phyloP scores from a whole-genome alignment of 2,797 vertebrate genomes.

The Vultur gryphus region DNA sequence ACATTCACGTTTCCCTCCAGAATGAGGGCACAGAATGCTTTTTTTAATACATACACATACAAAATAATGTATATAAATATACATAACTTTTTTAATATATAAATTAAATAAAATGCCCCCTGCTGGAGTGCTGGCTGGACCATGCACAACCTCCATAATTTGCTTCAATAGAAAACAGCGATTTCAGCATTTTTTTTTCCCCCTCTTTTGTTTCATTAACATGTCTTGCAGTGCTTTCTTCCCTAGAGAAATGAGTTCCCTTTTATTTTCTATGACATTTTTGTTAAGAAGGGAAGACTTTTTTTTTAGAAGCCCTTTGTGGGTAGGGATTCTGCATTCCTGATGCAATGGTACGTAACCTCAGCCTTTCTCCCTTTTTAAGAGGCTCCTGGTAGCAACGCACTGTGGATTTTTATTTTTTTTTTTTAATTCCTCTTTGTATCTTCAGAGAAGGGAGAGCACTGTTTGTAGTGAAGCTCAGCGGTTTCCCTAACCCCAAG shows the following conservation, averaged over 20 bases:
- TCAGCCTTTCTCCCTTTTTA: not conserved
- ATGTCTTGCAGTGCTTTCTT: not conserved
- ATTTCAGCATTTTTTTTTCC: not conserved
- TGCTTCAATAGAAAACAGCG: not conserved
- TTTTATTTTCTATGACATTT: not conserved
- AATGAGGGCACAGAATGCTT: not conserved
- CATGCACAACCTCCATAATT: accelerated
- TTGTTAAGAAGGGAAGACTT: not conserved
- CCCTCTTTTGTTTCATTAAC: not conserved
- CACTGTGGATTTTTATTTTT: not conserved
- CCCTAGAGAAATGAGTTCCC: not conserved
- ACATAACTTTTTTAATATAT: no score
- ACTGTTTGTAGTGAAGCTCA: no score
- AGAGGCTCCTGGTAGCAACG: not conserved
- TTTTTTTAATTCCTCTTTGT: not conserved
- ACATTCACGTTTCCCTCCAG: accelerated
- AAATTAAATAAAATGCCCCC: not conserved
- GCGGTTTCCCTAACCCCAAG: not conserved
- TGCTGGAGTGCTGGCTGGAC: not conserved
- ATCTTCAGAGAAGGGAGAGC: not conserved
- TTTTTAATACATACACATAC: accelerated
- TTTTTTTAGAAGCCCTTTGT: not conserved
- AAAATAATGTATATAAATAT: not conserved
- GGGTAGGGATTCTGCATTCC: not conserved
- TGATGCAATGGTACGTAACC: not conserved